Base-by-base conservation (phyloP, 2,888 invertebrate species). In the Diadromus collaris region DNA sequence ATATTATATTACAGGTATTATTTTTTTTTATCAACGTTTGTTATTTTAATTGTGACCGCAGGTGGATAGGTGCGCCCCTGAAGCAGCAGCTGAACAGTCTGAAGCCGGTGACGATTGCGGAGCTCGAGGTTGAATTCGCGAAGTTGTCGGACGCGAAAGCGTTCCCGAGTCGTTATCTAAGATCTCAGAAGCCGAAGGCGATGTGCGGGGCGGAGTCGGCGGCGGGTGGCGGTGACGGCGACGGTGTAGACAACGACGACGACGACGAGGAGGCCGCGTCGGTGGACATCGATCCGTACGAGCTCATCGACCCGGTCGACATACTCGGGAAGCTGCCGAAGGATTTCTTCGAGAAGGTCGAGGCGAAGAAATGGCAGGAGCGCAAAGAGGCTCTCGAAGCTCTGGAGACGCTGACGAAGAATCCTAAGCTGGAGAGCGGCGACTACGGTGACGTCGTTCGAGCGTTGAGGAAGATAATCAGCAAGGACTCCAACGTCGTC, bases 331-430 rank as follows among this genome's bases (percentile, higher is more conserved):
- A 97, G 89, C 91, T 99, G 44, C 98, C 99, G 0, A 97, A 97
- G 91, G 98, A 99, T 91, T 99, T 99, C 91, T 98, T 95, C 89
- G 98, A 98, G 4, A 97, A 98, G 90, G 90, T 97, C 4, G 98
- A 99, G 86, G 97, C 97, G 0, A 98, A 97, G 91, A 99, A 98
- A 88, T 99, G 98, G 99, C 97, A 97, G 88, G 97, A 99, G 75
- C 93, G 99, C 34, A 98, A 98, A 89, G 98, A 99, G 89, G 96
- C 96, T 0, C 90, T 99, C 16, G 99, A 99, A 85, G 92, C 93
- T 0, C 90, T 99, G 13, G 97, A 97, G 82, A 94, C 93, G 82
- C 91, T 98, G 24, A 89, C 97, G 10, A 95, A 96, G 84, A 94
- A 94, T 88, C 98, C 97, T 0, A 98, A 96, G 89, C 90, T 99